Conservation (phyloP, 2,797 vertebrate species). For the Novumbra hubbsi region DNA sequence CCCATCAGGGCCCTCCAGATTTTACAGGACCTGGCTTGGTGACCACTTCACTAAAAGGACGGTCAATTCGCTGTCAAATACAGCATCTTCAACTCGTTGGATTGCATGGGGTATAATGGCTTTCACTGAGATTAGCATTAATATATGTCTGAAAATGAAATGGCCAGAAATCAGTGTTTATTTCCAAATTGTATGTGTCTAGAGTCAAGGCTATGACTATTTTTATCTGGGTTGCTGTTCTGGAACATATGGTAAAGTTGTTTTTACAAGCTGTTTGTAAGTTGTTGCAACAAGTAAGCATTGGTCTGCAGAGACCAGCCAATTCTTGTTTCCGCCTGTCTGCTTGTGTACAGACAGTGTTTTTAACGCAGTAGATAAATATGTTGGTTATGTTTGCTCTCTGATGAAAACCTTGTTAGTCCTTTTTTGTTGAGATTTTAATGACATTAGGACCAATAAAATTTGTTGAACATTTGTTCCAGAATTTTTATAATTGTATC, state of each 20-base stretch:
- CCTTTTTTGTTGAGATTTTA: too few relatives aligned
- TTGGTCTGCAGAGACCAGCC: conserved; percentile 10
- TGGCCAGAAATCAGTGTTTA: conserved; percentile 5
- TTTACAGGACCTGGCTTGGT: conserved; percentile 1
- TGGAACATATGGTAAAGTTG: conserved; percentile 29
- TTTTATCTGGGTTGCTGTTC: conserved; percentile 5
- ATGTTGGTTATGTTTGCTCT: neutral
- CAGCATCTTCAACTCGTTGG: neutral
- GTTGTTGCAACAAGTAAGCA: conserved; percentile 8
- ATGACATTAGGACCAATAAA: too few relatives aligned
- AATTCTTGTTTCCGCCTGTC: neutral
- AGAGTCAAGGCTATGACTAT: neutral
- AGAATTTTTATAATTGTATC: too few relatives aligned
- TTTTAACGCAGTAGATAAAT: too few relatives aligned
- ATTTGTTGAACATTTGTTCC: too few relatives aligned
- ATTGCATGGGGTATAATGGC: neutral
- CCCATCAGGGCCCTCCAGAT: conserved; percentile 21
- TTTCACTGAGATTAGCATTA: conserved; percentile 6
- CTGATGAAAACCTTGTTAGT: too few relatives aligned
- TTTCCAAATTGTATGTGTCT: conserved; percentile 2
- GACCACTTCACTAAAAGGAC: neutral
- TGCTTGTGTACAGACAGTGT: neutral
- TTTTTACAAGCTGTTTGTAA: conserved; percentile 9
- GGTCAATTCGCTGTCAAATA: neutral
- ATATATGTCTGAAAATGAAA: neutral